Base-by-base conservation (phyloP, 2,888 invertebrate genomes). In the Clivina fossor region DNA sequence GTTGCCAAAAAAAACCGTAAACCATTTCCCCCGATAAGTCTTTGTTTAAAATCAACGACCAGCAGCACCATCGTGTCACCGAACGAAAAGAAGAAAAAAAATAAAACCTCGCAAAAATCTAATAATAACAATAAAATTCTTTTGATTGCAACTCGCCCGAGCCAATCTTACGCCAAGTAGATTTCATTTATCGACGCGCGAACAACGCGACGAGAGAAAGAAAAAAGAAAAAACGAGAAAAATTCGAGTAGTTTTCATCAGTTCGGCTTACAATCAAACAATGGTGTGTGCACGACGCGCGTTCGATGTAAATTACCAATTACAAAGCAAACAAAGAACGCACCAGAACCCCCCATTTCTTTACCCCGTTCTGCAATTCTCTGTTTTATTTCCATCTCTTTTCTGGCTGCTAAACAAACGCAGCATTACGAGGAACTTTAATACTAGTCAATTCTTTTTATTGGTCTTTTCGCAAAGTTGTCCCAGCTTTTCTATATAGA, bases 391-490 rank as follows among this genome's bases (percentile, higher is more conserved):
- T n/a, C n/a, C 15, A 15, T 24, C 26, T 9, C 26, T 4, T 24
- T 24, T 4, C 26, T 24, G 38, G 11, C 26, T 4, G 19, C 16
- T 40, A 49, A 49, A 49, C 49, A 40, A 38, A 49, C 40, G 49
- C 48, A 48, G 49, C 28, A 49, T 49, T 49, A 49, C 38, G 26
- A 38, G 30, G 28, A 49, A 49, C 49, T 49, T 49, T 49, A 49
- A 49, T 49, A 40, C 49, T 28, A 40, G 49, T 11, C 49, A 40
- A 49, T 49, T 49, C 49, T 38, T 49, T 49, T 49, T 49, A 49
- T 49, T 49, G 49, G 48, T 48, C 48, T 48, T 48, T 48, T 48
- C 49, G 49, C 18, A 49, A 49, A 49, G 49, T 49, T n/a, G 38
- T 38, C 28, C 38, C 8, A 40, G 38, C 49, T 49, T 49, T n/a